A percentile compares a stretch with the other conserved stretches of the same genome.
Conservation (phyloP, 2,888 invertebrate genomes). For the Parnassius mnemosyne region DNA sequence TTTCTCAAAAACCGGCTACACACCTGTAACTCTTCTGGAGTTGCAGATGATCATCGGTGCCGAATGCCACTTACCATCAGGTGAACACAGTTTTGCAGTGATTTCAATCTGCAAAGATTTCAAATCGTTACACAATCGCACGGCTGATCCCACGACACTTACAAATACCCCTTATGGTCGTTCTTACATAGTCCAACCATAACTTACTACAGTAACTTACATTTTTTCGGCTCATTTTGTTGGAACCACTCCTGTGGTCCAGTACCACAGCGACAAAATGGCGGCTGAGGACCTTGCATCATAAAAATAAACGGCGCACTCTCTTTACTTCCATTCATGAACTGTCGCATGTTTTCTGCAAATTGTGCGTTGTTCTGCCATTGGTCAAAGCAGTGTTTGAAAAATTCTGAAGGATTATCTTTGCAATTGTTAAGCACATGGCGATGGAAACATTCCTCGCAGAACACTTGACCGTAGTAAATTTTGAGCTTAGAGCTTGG, state of each 20-base stretch:
- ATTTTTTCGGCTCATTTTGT: slow-evolving; percentile 61
- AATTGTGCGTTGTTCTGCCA: slow-evolving; percentile 65
- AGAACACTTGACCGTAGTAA: slow-evolving; percentile 72
- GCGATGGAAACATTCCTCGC: slow-evolving; percentile 66
- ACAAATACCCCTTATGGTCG: too few relatives aligned
- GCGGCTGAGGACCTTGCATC: slow-evolving; percentile 57
- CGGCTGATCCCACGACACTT: too few relatives aligned
- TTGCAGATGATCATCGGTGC: too few relatives aligned
- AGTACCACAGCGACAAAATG: slow-evolving; percentile 58
- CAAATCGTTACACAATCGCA: too few relatives aligned
- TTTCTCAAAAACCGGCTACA: too few relatives aligned
- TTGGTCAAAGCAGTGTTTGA: slow-evolving; percentile 65
- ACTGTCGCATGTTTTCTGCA: slow-evolving; percentile 58
- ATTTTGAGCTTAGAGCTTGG: slow-evolving; percentile 61
- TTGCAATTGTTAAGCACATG: slow-evolving; percentile 55
- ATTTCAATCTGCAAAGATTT: too few relatives aligned
- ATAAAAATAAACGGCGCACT: slow-evolving; percentile 59
- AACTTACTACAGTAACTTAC: slow-evolving; percentile 38
- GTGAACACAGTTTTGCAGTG: too few relatives aligned
- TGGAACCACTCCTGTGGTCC: slow-evolving; percentile 54
- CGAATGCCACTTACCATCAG: too few relatives aligned
- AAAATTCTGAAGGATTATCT: slow-evolving; percentile 67
- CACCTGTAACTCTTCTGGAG: too few relatives aligned
- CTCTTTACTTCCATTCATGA: slow-evolving; percentile 54
- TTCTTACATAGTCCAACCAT: too few relatives aligned